phyloP scores from a whole-genome alignment of 2,888 invertebrate genomes.

The Parnassius smintheus region DNA sequence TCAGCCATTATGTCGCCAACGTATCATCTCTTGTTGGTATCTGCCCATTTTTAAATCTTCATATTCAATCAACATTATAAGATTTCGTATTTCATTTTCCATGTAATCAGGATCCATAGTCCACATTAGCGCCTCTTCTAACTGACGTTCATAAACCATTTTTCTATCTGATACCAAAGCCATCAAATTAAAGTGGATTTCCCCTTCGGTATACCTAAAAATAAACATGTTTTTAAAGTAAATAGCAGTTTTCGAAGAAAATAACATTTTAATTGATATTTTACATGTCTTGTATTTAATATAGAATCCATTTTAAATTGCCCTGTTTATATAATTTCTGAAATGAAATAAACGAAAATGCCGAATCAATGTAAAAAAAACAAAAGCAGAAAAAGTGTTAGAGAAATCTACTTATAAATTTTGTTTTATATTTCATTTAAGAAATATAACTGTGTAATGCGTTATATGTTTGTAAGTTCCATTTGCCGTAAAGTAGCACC shows the following conservation, averaged over 20 bases:
- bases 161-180: constrained; percentile 96
- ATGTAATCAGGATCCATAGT: constrained; percentile 89
- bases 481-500: too few relatives aligned
- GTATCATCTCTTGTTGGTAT: constrained; percentile 93
- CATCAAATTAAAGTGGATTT: constrained; percentile 99
- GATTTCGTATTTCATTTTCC: constrained; percentile 86
- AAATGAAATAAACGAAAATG: too few relatives aligned
- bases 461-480: too few relatives aligned
- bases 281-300: too few relatives aligned
- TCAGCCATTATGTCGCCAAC: constrained; percentile 92
- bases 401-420: too few relatives aligned
- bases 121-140: constrained; percentile 83
- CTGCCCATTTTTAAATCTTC: constrained; percentile 90
- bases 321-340: too few relatives aligned
- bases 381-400: too few relatives aligned
- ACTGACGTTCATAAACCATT: constrained; percentile 89
- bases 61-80: constrained; percentile 90
- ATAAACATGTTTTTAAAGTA: neutral
- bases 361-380: too few relatives aligned
- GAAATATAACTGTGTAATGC: too few relatives aligned
- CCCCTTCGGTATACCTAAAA: constrained; percentile 93
- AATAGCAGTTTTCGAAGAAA: neutral
- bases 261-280: too few relatives aligned
- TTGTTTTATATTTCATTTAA: too few relatives aligned
- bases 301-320: too few relatives aligned